phyloP scores from a whole-genome alignment of 2,113 vertebrate genomes.

The Halcyon malimbica region DNA sequence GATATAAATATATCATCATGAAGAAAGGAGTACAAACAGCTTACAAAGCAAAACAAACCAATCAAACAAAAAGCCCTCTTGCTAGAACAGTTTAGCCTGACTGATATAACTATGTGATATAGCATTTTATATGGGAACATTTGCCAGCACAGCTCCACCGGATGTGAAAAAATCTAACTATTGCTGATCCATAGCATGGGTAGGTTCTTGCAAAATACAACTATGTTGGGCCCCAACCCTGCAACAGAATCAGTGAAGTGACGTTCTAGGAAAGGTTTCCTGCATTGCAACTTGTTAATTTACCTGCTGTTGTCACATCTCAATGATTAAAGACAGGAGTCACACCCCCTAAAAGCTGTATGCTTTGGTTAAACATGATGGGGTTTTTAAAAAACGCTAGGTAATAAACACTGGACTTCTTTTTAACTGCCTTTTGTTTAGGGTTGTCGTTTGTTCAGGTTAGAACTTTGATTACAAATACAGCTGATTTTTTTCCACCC shows the following conservation, averaged over 20 bases:
- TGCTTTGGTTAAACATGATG: background rate
- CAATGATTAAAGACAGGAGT: background rate
- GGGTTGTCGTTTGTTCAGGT: background rate
- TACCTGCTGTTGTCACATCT: background rate
- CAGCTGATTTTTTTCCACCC: background rate
- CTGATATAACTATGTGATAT: no score
- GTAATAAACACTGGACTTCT: background rate
- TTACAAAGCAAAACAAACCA: background rate
- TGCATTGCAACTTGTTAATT: background rate
- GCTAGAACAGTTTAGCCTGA: background rate
- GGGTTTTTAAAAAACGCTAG: background rate
- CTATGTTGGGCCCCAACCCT: background rate
- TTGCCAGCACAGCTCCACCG: background rate
- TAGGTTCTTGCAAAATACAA: background rate
- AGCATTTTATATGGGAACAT: background rate
- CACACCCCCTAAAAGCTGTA: background rate
- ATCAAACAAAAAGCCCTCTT: background rate
- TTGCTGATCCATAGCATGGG: background rate
- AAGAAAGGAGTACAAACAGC: background rate
- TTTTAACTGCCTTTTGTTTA: background rate
- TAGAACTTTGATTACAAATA: background rate
- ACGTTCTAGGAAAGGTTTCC: background rate
- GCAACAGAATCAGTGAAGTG: background rate
- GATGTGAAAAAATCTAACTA: background rate
- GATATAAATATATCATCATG: background rate